phyloP scores from a whole-genome alignment of 2,797 vertebrate species.

The Linurgus olivaceus region DNA sequence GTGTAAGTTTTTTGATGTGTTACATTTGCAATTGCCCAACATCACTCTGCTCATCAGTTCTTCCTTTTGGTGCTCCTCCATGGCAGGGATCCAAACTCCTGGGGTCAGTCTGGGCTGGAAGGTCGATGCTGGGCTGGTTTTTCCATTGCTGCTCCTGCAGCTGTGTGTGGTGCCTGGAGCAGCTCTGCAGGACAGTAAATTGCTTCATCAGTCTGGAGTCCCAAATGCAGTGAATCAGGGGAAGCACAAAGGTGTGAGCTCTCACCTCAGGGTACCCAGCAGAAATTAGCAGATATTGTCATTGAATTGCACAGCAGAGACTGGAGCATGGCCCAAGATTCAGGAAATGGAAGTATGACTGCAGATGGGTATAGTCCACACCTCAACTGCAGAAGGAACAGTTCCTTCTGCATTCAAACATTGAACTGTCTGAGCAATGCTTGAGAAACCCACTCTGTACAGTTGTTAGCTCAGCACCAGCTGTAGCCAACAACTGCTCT shows the following conservation, averaged over 20 bases:
- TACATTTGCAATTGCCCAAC: neutral
- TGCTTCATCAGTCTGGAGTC: neutral
- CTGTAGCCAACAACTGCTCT: neutral
- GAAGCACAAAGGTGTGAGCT: neutral
- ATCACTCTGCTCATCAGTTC: neutral
- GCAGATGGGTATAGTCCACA: neutral
- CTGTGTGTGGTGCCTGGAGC: neutral
- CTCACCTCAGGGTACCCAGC: neutral
- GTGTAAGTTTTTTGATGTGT: accelerated
- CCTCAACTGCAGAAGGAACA: neutral
- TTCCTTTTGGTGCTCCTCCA: neutral
- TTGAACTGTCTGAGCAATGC: neutral
- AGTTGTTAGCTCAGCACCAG: too few species aligned
- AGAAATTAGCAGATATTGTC: neutral
- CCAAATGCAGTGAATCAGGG: neutral
- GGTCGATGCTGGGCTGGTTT: neutral
- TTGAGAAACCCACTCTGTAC: neutral
- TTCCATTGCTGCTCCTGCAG: neutral
- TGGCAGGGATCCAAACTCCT: neutral
- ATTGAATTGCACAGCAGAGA: neutral
- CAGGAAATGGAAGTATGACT: neutral
- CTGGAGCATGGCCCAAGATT: neutral
- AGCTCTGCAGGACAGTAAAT: neutral
- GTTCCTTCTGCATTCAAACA: neutral
- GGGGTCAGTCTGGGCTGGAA: neutral